Percentiles rank a stretch among this genome's conserved stretches.
These are phyloP conservation scores for Meiosimyza platycephala DNA, from an alignment of 2,888 invertebrate species.

Conservation along the genomic window DNA sequence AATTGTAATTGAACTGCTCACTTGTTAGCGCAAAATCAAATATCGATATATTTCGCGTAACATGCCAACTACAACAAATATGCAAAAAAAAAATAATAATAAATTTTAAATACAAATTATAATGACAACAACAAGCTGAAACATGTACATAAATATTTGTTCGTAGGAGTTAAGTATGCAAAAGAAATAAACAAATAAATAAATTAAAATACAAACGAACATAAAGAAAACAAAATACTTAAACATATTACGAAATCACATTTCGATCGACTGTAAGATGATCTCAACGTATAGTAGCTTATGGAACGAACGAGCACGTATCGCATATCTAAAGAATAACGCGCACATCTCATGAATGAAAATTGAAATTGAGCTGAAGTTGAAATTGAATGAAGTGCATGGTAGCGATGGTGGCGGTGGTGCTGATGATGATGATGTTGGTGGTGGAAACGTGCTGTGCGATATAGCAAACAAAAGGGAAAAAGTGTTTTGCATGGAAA, in stretches of 20 bases:
- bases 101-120: not conserved
- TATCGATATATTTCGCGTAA: too few species aligned
- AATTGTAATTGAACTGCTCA: too few species aligned
- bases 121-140: not conserved
- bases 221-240: not conserved
- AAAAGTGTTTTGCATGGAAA: too few species aligned
- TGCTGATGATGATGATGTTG: too few species aligned
- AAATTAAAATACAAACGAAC: slow-evolving; percentile 13
- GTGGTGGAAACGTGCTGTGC: too few species aligned
- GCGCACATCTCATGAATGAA: slow-evolving; percentile 19
- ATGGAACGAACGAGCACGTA: too few species aligned
- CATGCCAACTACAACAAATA: not conserved
- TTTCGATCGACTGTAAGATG: too few species aligned
- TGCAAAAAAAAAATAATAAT: slow-evolving; percentile 1
- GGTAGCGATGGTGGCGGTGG: not conserved
- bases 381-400: slow-evolving; percentile 3
- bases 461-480: too few species aligned
- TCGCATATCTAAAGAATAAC: too few species aligned
- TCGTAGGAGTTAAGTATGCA: slow-evolving; percentile 18
- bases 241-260: too few species aligned
- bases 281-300: too few species aligned
- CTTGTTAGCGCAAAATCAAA: too few species aligned
- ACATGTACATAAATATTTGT: not conserved
- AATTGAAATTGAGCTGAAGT: slow-evolving; percentile 9
- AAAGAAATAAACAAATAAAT: slow-evolving; percentile 10